Evolutionary conservation across 2,888 invertebrate species (phyloP), one percentile per base, ranked within the genome.

Genomic region (Prenolepis imparis): DNA sequence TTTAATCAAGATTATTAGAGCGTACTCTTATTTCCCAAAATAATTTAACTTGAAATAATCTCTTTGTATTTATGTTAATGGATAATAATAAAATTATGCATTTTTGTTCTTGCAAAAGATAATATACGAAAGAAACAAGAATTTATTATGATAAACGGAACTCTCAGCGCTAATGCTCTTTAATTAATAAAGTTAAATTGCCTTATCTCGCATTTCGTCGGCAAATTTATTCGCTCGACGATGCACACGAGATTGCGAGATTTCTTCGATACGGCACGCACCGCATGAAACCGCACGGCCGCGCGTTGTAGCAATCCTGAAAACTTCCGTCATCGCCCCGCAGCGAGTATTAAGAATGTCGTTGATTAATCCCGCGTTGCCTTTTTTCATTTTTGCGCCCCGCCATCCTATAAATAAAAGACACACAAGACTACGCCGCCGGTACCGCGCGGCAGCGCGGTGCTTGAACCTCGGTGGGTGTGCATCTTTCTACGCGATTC

Each of bases 291-390:
- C 52, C 28, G 72, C 21, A 28, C 55, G 36, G n/a, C 59, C 28
- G 73, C 70, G 28, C 72, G 64, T 70, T 83, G 64, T 72, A 15
- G 70, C 82, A 48, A 66, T 82, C 57, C 59, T 67, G 82, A 75
- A 82, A 82, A 84, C 75, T 84, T 84, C 84, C 74, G 68, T 84
- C 84, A 68, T 82, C 74, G 84, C 70, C 70, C 64, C 55, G 77
- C 82, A 77, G 55, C 72, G 74, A 9, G 72, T 82, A 84, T 84
- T 82, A 84, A 77, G 82, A 82, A 82, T 82, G 84, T 84, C 81
- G 81, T 81, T 86, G 84, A 81, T 85, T 85, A 85, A 83, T 85
- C 83, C 68, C 52, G 28, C 85, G 24, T 80, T 59, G 85, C 66
- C 15, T 78, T 80, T 80, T 85, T 74, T 70, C 68, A 80, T 74